These are phyloP conservation scores for Plotosus lineatus DNA, from an alignment of 2,113 vertebrate genomes.

Conservation along the genomic window DNA sequence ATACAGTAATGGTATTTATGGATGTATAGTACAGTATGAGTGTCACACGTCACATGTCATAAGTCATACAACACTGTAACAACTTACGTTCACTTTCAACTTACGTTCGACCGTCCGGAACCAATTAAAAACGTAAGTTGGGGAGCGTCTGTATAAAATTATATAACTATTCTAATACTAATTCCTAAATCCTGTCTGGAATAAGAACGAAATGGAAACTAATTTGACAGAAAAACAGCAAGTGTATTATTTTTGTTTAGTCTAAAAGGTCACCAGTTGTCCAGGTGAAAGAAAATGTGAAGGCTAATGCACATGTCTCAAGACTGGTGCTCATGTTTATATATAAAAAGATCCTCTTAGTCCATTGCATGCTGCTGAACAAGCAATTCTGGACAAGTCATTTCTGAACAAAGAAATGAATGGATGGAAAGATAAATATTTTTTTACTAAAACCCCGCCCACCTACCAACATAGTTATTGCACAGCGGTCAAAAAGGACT, in stretches of 20 bases:
- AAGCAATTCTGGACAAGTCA: conserved; percentile 7
- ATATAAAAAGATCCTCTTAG: conserved; percentile 21
- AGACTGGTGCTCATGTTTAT: background rate
- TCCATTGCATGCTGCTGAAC: conserved; percentile 7
- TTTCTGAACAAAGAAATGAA: background rate
- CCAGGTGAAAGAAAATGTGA: background rate
- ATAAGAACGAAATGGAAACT: too few relatives aligned
- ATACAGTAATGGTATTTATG: too few relatives aligned
- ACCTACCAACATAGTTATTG: background rate
- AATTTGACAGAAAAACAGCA: background rate
- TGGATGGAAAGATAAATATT: conserved; percentile 16
- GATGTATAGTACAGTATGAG: too few relatives aligned
- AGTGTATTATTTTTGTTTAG: background rate
- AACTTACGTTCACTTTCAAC: too few relatives aligned
- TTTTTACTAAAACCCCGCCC: too few relatives aligned
- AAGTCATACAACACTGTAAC: too few relatives aligned
- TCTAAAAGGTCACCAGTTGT: background rate
- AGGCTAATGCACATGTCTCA: background rate
- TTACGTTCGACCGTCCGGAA: too few relatives aligned
- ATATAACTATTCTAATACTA: too few relatives aligned
- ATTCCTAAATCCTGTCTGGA: too few relatives aligned
- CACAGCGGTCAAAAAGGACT: conserved; percentile 28
- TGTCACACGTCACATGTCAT: too few relatives aligned
- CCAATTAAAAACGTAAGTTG: too few relatives aligned
- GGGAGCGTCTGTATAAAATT: too few relatives aligned